A percentile compares a stretch with the other conserved stretches of the same genome.
Conservation (phyloP, 2,113 vertebrate genomes). For the Benitochromis conjunctus region DNA sequence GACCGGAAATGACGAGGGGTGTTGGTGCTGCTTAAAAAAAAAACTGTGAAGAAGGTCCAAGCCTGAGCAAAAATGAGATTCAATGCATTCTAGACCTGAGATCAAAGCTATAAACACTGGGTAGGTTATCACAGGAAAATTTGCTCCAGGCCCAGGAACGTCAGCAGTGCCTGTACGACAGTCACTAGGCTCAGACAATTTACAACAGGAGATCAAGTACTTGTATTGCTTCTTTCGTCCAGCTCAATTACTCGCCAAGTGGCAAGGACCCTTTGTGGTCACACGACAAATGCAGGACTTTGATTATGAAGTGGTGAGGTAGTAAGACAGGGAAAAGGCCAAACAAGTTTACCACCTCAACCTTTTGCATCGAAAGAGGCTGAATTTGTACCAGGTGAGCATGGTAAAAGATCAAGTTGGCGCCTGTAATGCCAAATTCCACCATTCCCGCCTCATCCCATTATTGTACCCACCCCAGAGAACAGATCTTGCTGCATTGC, state of each 20-base stretch:
- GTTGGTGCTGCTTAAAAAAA: no score
- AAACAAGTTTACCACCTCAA: not conserved
- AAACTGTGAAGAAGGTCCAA: no score
- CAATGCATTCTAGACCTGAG: no score
- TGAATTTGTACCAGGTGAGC: not conserved
- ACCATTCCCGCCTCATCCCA: not conserved
- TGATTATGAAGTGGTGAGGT: not conserved
- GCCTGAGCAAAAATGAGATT: no score
- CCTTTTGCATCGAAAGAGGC: not conserved
- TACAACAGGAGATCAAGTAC: not conserved
- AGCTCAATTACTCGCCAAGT: not conserved
- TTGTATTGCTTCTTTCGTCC: not conserved
- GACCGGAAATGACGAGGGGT: no score
- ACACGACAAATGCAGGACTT: not conserved
- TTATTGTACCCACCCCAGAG: not conserved
- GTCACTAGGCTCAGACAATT: not conserved
- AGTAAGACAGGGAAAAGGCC: not conserved
- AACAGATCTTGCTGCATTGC: not conserved
- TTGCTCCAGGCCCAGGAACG: not conserved
- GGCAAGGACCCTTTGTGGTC: not conserved
- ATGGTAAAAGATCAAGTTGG: not conserved
- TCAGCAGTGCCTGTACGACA: not conserved
- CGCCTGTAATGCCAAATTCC: not conserved
- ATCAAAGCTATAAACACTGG: not conserved
- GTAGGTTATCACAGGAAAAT: not conserved